phyloP scores from a whole-genome alignment of 1,140 invertebrate genomes.

The Calycopis cecrops region DNA sequence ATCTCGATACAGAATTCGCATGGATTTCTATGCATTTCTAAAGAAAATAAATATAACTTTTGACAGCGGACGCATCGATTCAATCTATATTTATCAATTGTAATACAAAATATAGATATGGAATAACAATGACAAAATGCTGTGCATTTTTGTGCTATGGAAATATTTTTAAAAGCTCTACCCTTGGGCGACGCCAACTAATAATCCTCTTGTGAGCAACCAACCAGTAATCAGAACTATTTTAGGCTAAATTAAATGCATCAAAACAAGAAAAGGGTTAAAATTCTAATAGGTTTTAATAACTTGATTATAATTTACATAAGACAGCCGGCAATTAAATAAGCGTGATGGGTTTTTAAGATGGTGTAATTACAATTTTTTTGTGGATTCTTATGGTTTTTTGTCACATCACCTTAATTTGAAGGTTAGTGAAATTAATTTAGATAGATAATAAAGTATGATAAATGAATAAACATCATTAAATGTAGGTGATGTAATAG shows the following conservation, averaged over 20 bases:
- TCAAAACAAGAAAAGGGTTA: slow-evolving; percentile 43
- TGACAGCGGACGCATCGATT: slow-evolving; percentile 65
- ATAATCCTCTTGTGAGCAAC: slow-evolving; percentile 43
- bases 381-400: slow-evolving; percentile 22
- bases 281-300: slow-evolving; percentile 68
- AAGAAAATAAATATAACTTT: slow-evolving; percentile 75
- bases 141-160: slow-evolving; percentile 10
- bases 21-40: slow-evolving; percentile 69
- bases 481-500: too few species aligned
- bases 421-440: neutral
- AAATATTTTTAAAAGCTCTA: slow-evolving; percentile 2
- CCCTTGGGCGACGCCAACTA: slow-evolving; percentile 19
- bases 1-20: slow-evolving; percentile 65
- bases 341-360: slow-evolving; percentile 45
- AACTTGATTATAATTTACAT: slow-evolving; percentile 53
- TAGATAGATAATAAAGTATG: neutral
- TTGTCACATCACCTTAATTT: slow-evolving; percentile 21
- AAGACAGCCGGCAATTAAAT: slow-evolving; percentile 64
- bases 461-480: too few species aligned
- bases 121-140: slow-evolving; percentile 38
- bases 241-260: slow-evolving; percentile 56
- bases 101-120: slow-evolving; percentile 50
- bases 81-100: slow-evolving; percentile 67
- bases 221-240: slow-evolving; percentile 50
- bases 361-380: slow-evolving; percentile 43